A percentile compares a stretch with the other conserved stretches of the same genome.
Evolutionary conservation across 2,113 vertebrate species (phyloP).

Genomic region (Dicaeum eximium): DNA sequence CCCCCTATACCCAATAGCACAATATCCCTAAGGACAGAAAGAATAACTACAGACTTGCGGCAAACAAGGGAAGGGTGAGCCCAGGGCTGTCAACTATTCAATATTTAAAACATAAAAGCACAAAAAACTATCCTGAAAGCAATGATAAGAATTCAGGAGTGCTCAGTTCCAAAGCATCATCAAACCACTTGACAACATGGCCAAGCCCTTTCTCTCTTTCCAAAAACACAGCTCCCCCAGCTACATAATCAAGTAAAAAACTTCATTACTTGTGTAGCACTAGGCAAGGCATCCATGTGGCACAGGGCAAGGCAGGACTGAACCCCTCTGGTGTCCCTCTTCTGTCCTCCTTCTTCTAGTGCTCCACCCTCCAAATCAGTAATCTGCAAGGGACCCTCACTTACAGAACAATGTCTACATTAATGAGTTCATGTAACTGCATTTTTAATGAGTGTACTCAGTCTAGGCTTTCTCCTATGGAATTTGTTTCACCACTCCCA

Average conservation of each 20-base stretch:
- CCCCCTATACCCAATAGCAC: rapidly evolving
- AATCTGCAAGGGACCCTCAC: background rate
- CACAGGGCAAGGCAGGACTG: background rate
- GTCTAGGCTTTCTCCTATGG: background rate
- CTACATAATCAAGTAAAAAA: background rate
- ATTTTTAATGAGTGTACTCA: background rate
- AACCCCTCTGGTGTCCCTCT: background rate
- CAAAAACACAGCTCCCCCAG: background rate
- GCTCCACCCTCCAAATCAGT: background rate
- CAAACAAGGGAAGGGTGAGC: background rate
- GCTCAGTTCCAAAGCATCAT: background rate
- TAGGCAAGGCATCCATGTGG: background rate
- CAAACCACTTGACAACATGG: background rate
- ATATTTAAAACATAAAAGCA: background rate
- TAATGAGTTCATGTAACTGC: background rate
- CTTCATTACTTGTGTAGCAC: background rate
- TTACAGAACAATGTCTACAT: background rate
- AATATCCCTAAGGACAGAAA: background rate
- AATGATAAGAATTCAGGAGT: background rate
- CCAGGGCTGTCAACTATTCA: background rate
- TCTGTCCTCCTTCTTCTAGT: background rate
- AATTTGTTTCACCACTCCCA: background rate
- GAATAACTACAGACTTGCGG: background rate
- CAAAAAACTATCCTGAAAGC: background rate
- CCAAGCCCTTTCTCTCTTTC: background rate